Evolutionary conservation across 2,113 vertebrate genomes (phyloP).

Genomic region (Ibidorhyncha struthersii): DNA sequence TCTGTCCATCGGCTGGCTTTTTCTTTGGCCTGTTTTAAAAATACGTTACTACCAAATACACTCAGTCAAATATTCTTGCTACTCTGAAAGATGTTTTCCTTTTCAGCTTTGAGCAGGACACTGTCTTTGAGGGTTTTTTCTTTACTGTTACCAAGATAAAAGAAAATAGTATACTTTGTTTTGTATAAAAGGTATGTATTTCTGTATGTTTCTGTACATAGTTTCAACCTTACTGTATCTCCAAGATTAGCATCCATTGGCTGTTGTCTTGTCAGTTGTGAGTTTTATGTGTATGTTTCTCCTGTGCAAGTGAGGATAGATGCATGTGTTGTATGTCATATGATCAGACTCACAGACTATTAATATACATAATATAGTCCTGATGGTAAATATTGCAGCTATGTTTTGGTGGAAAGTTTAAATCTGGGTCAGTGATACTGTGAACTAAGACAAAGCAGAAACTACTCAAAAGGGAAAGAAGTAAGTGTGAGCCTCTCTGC

Average conservation of each 20-base stretch:
- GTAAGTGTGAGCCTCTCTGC: neutral
- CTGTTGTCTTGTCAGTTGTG: conserved; percentile 11
- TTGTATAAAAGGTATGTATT: conserved; percentile 41
- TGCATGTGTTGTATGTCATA: neutral
- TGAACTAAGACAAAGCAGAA: neutral
- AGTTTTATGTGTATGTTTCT: neutral
- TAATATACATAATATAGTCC: neutral
- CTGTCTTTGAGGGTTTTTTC: conserved; percentile 48
- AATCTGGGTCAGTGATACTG: neutral
- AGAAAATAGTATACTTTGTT: conserved; percentile 51
- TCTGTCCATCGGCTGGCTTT: neutral
- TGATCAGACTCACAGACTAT: neutral
- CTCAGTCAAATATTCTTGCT: neutral
- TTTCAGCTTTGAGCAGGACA: conserved; percentile 58
- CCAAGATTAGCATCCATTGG: neutral
- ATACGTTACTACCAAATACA: neutral
- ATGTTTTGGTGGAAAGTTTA: neutral
- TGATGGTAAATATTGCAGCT: neutral
- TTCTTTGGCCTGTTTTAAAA: neutral
- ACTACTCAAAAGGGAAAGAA: neutral
- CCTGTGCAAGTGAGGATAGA: neutral
- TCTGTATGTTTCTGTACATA: neutral
- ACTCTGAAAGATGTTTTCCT: conserved; percentile 55
- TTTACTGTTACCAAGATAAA: conserved; percentile 56
- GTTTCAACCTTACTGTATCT: neutral